phyloP scores from a whole-genome alignment of 1,140 invertebrate genomes.

The Euura lappo region DNA sequence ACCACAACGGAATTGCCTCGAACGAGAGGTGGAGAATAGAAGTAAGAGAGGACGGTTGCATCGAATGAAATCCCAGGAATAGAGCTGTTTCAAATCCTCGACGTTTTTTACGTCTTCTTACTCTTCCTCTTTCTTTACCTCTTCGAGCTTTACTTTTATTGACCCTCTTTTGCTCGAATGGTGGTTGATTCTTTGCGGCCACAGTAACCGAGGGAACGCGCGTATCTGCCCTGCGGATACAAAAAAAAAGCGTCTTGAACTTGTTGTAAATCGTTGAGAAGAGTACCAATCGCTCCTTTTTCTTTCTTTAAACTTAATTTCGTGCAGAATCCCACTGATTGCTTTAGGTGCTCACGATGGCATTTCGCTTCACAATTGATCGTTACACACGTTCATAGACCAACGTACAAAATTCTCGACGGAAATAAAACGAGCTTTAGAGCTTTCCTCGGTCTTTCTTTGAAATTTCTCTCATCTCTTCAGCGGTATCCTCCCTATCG shows the following conservation, averaged over 20 bases:
- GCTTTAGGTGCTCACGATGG: too few relatives aligned
- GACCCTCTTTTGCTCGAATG: background rate
- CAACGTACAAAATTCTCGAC: too few relatives aligned
- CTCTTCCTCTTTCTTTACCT: background rate
- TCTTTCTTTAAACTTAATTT: too few relatives aligned
- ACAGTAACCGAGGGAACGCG: background rate
- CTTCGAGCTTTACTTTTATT: background rate
- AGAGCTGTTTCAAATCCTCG: constrained; percentile 5
- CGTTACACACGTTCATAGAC: too few relatives aligned
- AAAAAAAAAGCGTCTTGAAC: background rate
- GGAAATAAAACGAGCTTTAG: too few relatives aligned
- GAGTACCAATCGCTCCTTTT: too few relatives aligned
- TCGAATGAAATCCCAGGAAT: constrained; percentile 4
- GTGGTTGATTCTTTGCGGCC: too few relatives aligned
- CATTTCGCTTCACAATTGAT: too few relatives aligned
- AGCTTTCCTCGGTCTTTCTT: too few relatives aligned
- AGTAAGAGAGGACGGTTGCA: background rate
- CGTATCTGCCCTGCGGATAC: background rate
- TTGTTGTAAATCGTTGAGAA: background rate
- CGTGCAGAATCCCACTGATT: too few relatives aligned
- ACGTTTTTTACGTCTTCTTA: background rate
- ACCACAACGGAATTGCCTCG: background rate
- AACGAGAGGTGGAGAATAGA: background rate
- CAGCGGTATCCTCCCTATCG: too few relatives aligned
- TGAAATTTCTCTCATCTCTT: too few relatives aligned